Evolutionary conservation across 2,113 vertebrate genomes (phyloP).

Genomic region (Macroglossus sobrinus): DNA sequence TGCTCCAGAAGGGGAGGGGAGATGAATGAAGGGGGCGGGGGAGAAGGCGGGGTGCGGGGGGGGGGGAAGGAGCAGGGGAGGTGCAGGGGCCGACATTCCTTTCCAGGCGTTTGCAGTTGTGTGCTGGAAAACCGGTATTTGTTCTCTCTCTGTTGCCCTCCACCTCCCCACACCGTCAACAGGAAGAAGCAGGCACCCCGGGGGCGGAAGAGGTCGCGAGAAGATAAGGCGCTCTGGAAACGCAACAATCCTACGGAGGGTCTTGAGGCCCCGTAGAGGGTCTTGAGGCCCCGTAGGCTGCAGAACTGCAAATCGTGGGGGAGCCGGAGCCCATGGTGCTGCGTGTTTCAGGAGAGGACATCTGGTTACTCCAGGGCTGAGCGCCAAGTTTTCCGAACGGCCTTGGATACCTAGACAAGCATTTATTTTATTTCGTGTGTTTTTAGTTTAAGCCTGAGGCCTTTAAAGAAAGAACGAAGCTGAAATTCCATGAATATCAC

Average conservation of each 20-base stretch:
- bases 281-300: neutral
- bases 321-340: neutral
- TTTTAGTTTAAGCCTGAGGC: neutral
- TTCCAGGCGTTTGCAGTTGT: neutral
- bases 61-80: neutral
- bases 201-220: neutral
- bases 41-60: neutral
- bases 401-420: neutral
- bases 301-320: neutral
- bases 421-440: neutral
- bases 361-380: neutral
- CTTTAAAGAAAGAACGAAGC: neutral
- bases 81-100: rapidly evolving
- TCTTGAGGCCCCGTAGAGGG: neutral
- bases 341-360: neutral
- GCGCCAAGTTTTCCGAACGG: neutral
- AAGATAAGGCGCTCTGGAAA: neutral
- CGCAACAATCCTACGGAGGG: neutral
- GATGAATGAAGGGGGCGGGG: neutral
- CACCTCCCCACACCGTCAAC: neutral
- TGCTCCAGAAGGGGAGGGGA: neutral
- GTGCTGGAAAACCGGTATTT: neutral
- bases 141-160: neutral
- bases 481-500: neutral
- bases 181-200: neutral